phyloP scores from a whole-genome alignment of 2,888 invertebrate species.

The Meganola albula region DNA sequence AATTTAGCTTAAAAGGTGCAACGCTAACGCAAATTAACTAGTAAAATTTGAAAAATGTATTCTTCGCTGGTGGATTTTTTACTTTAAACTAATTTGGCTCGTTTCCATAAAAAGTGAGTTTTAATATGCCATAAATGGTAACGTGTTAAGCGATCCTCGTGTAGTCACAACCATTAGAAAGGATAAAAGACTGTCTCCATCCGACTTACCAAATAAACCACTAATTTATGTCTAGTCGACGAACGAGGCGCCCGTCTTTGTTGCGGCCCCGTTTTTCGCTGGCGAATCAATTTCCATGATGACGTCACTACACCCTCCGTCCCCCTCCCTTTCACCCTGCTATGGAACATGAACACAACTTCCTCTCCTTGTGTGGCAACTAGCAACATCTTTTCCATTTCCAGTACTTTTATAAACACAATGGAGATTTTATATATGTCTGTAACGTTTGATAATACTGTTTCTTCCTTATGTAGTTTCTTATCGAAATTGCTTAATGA shows the following conservation, averaged over 20 bases:
- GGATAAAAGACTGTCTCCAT: conserved; percentile 45
- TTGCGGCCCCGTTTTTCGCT: conserved; percentile 67
- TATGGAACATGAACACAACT: conserved; percentile 55
- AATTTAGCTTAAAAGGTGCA: too few species aligned
- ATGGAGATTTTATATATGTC: conserved; percentile 33
- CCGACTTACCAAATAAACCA: conserved; percentile 54
- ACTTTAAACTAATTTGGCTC: too few species aligned
- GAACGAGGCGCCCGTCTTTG: conserved; percentile 63
- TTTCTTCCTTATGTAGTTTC: too few species aligned
- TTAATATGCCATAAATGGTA: too few species aligned
- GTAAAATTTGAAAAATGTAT: too few species aligned
- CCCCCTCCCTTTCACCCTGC: conserved; percentile 26
- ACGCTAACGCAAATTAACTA: too few species aligned
- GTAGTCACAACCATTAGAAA: conserved; percentile 36
- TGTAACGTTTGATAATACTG: conserved; percentile 18
- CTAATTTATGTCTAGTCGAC: conserved; percentile 60
- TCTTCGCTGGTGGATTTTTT: too few species aligned
- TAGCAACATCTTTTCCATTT: conserved; percentile 47
- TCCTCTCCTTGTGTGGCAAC: conserved; percentile 51
- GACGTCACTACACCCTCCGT: conserved; percentile 52
- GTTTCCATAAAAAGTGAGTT: too few species aligned
- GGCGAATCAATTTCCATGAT: conserved; percentile 70
- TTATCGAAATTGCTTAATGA: conserved; percentile 30
- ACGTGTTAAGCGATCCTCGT: conserved; percentile 39
- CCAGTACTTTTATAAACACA: conserved; percentile 37